These are phyloP conservation scores for Catajapyx aquilonaris DNA, from an alignment of 1,140 invertebrate species.

Conservation along the genomic window DNA sequence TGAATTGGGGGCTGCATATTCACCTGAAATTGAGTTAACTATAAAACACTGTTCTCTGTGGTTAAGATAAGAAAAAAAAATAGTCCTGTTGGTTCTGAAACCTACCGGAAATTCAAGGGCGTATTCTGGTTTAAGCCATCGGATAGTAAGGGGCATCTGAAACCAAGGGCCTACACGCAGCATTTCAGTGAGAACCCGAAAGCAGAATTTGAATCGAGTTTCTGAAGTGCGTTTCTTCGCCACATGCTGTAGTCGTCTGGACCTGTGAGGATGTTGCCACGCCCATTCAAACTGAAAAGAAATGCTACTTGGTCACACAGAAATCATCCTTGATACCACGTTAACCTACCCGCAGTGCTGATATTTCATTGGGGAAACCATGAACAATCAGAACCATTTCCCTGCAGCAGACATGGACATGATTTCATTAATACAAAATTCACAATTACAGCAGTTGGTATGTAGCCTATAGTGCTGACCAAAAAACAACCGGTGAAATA, in stretches of 20 bases:
- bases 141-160: constrained; percentile 56
- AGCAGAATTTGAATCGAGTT: constrained; percentile 42
- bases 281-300: constrained; percentile 85
- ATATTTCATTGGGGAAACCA: constrained; percentile 86
- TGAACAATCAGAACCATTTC: constrained; percentile 87
- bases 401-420: constrained; percentile 30
- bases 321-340: constrained; percentile 1
- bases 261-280: constrained; percentile 81
- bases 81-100: too few species aligned
- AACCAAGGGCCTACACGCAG: constrained; percentile 68
- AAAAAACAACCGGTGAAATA: too few species aligned
- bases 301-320: constrained; percentile 1
- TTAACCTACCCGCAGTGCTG: constrained; percentile 54
- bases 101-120: neutral
- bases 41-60: too few species aligned
- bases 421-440: constrained; percentile 11
- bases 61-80: too few species aligned
- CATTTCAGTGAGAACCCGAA: constrained; percentile 68
- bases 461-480: neutral
- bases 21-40: too few species aligned
- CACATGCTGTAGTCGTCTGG: constrained; percentile 51
- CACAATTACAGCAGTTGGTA: constrained; percentile 2
- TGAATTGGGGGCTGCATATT: too few species aligned
- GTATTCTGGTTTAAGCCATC: constrained; percentile 64
- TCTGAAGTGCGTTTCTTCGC: constrained; percentile 45